phyloP scores from a whole-genome alignment of 2,113 vertebrate species.

The Siphamia tubifer region DNA sequence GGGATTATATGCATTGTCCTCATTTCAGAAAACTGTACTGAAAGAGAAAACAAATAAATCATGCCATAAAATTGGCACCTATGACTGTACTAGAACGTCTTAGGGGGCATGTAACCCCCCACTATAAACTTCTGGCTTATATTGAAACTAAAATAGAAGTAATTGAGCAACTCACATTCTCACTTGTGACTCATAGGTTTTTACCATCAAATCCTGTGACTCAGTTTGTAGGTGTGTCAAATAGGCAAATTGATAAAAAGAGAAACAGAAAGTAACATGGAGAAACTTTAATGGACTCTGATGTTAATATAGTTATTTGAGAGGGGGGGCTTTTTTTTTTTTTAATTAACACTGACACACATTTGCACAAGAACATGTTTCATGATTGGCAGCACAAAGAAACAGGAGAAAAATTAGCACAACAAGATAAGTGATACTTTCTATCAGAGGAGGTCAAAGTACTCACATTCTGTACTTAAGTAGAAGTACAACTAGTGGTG shows the following conservation, averaged over 20 bases:
- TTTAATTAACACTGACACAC: background rate
- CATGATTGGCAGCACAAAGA: background rate
- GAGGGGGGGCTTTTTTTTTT: background rate
- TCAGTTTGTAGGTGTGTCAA: constrained; percentile 70
- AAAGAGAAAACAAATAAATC: background rate
- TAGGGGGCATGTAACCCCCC: background rate
- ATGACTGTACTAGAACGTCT: background rate
- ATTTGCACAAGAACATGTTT: background rate
- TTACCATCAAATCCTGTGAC: constrained; percentile 82
- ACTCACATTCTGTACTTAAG: too few relatives aligned
- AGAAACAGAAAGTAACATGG: constrained; percentile 9
- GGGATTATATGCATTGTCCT: too few relatives aligned
- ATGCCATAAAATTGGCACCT: too few relatives aligned
- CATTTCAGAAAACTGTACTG: too few relatives aligned
- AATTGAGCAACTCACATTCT: constrained; percentile 85
- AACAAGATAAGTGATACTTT: too few relatives aligned
- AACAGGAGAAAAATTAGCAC: background rate
- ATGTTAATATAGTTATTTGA: background rate
- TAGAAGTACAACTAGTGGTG: too few relatives aligned
- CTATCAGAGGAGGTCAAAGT: too few relatives aligned
- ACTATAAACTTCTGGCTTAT: background rate
- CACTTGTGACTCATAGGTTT: constrained; percentile 87
- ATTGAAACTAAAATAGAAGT: constrained; percentile 5
- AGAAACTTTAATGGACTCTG: background rate
- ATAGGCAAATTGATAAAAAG: background rate